Evolutionary conservation across 2,113 vertebrate genomes (phyloP), one percentile per base, ranked within the genome.

Genomic region (Hippoglossus stenolepis): DNA sequence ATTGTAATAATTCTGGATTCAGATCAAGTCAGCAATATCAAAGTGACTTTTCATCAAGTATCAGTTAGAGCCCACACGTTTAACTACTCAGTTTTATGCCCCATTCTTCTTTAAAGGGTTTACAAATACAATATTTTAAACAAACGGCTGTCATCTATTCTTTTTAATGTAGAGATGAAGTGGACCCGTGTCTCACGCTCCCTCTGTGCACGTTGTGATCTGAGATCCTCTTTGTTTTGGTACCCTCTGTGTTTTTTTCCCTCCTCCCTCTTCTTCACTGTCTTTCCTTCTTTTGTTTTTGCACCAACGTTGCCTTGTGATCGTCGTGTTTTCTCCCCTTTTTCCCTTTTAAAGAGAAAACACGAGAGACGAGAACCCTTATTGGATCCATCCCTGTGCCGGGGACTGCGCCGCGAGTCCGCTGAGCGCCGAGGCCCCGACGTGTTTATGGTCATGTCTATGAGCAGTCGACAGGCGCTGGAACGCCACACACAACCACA

Each of bases 361-460:
- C 31, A 80, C 21, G 67, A 62, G 54, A 77, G 35, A 68, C 54
- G 35, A 65, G 1, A 6, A 23, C 70, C 31, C 7, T 75, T 66
- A 74, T 90, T 89, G 86, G 80, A 83, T 86, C 68, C 68, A 68
- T 84, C 65, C 60, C 70, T 24, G 62, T 74, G 5, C 63, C 2
- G 21, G n/a, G 43, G 67, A 49, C 26, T 68, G 35, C 13, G 72
- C 67, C 51, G 71, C 21, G 40, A 80, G 74, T 89, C 78, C 77
- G 51, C 58, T 23, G 56, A 88, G 74, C n/a, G 2, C 54, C 7
- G 83, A 79, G 85, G 64, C 69, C 71, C 73, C 75, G 43, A 53
- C 10, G 81, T 92, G 90, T 93, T 93, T 91, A 92, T 77, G 86
- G 85, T 56, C 83, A 35, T 77, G 86, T 89, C 87, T 90, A 75